Evolutionary conservation across 1,140 invertebrate genomes (phyloP), one percentile per base, ranked within the genome.

Genomic region (Branchinecta lynchi): DNA sequence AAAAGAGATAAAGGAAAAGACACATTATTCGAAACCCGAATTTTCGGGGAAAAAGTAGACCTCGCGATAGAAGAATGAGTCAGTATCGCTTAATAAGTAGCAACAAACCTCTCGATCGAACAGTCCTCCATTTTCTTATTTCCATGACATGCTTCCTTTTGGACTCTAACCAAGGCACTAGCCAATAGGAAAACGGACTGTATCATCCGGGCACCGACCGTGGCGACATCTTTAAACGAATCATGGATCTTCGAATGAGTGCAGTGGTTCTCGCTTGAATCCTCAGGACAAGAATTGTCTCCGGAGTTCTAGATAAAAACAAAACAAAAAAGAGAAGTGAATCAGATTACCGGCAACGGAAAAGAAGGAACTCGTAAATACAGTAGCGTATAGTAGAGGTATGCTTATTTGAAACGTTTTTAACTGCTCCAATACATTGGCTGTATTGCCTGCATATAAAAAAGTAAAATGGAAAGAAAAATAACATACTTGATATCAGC

Each of bases 261-360:
- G 51, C 51, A 60, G 51, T 20, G 12, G 17, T 6, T 20, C 17
- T 60, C 51, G 12, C 17, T 20, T 20, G 51, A 60, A 12, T 60
- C 51, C 17, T 60, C 51, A 60, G 51, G 51, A 60, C 51, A 60
- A 12, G 51, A 60, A 60, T 60, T 20, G 17, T 60, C 51, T 60
- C 17, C 51, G 12, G 17, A 15, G 17, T 60, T 60, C 51, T 60
- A 32, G 32, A 32, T 60, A 12, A 60, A 6, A 60, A 20, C 46
- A 60, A 60, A 60, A 60, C 6, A 60, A 51, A 9, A 51, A 9
- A 51, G 9, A 9, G 46, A 51, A 9, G n/a, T 60, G 12, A 12
- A 60, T 60, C 17, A 60, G 51, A 32, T 32, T 32, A 32, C 32
- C 32, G 32, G 32, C 32, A 32, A 32, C 32, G 32, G 32, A 1